A percentile compares a stretch with the other conserved stretches of the same genome.
These are phyloP conservation scores for Calliphora vomitoria DNA, from an alignment of 2,888 invertebrate genomes.

Conservation along the genomic window DNA sequence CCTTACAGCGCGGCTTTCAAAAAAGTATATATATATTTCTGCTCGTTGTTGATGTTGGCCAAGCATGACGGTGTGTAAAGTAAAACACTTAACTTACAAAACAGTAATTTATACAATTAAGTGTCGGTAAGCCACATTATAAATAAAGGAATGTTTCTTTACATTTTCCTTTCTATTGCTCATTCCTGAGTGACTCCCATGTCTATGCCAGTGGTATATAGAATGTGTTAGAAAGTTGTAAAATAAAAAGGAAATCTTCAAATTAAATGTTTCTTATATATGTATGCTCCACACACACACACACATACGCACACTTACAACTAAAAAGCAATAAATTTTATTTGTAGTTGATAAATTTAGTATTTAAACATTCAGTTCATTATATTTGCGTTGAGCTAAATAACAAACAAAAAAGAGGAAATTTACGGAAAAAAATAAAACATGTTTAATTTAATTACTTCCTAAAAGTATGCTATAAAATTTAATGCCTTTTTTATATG, in stretches of 20 bases:
- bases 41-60: slow-evolving; percentile 33
- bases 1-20: not conserved
- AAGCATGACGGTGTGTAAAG: slow-evolving; percentile 51
- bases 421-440: slow-evolving; percentile 28
- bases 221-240: slow-evolving; percentile 16
- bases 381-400: slow-evolving; percentile 18
- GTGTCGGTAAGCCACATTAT: slow-evolving; percentile 64
- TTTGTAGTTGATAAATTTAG: slow-evolving; percentile 45
- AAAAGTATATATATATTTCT: slow-evolving; percentile 7
- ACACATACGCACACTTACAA: too few species aligned
- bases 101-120: slow-evolving; percentile 69
- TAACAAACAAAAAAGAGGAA: not conserved
- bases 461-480: slow-evolving; percentile 56
- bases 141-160: slow-evolving; percentile 42
- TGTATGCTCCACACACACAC: not conserved
- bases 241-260: slow-evolving; percentile 17
- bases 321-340: slow-evolving; percentile 51
- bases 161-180: not conserved
- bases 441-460: slow-evolving; percentile 51
- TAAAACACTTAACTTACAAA: slow-evolving; percentile 62
- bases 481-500: not conserved
- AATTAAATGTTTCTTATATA: not conserved
- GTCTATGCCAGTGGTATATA: not conserved
- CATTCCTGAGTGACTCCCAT: not conserved
- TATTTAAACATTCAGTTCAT: slow-evolving; percentile 46